Conservation (phyloP, 2,888 invertebrate species). For the Gymnosoma rotundatum region DNA sequence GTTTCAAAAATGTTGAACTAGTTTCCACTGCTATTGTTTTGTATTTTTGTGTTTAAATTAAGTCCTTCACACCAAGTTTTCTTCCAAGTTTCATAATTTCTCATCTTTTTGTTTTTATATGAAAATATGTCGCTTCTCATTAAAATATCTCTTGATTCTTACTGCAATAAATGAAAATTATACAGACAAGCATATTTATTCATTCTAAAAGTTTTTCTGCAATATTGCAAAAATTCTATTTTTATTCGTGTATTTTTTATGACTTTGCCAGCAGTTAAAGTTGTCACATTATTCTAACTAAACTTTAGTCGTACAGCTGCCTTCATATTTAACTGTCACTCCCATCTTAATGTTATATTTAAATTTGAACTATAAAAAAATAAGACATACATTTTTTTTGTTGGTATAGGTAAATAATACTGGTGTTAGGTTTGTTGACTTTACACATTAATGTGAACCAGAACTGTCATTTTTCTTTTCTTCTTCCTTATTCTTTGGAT, state of each 20-base stretch:
- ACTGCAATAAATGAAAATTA: not conserved
- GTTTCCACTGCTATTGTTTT: too few relatives aligned
- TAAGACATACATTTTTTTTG: conserved; percentile 7
- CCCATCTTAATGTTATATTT: conserved; percentile 31
- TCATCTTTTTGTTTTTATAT: not conserved
- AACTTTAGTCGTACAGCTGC: conserved; percentile 19
- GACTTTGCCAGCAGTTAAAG: conserved; percentile 60
- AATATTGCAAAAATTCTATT: conserved; percentile 34
- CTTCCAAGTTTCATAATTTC: not conserved
- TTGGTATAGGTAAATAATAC: conserved; percentile 40
- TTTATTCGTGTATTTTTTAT: conserved; percentile 19
- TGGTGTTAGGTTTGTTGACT: conserved; percentile 36
- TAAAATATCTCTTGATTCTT: not conserved
- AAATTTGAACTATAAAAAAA: not conserved
- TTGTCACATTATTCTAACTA: conserved; percentile 51
- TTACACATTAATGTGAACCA: conserved; percentile 16
- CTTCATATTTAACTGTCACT: conserved; percentile 15
- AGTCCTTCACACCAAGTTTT: not conserved
- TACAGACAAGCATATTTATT: conserved; percentile 4
- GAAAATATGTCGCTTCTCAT: not conserved
- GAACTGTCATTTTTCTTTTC: not conserved
- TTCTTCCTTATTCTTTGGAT: not conserved
- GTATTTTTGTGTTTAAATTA: not conserved
- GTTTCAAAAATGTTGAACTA: too few relatives aligned
- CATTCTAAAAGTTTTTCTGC: conserved; percentile 27